Conservation (phyloP, 2,113 vertebrate species). For the Hippotragus niger region DNA sequence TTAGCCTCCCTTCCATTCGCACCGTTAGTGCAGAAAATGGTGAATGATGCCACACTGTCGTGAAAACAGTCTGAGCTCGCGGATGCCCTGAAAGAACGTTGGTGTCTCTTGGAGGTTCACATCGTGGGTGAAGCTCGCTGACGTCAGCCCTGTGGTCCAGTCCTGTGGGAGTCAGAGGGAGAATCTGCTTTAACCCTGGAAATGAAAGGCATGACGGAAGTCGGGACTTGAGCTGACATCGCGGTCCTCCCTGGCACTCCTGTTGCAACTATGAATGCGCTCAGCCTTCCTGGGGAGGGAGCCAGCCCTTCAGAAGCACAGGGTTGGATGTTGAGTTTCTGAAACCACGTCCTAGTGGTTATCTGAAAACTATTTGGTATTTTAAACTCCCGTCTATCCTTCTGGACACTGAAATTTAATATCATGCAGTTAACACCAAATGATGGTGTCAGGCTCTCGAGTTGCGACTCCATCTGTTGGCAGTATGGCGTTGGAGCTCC, state of each 20-base stretch:
- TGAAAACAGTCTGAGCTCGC: background rate
- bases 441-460: background rate
- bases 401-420: background rate
- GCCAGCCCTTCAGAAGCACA: background rate
- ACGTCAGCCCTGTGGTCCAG: fast-evolving
- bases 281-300: fast-evolving
- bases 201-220: fast-evolving
- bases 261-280: fast-evolving
- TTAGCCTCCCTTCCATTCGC: fast-evolving
- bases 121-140: background rate
- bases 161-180: background rate
- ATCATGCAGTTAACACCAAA: background rate
- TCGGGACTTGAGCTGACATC: fast-evolving
- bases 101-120: no score
- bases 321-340: background rate
- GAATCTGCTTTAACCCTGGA: background rate
- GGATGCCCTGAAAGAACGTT: background rate
- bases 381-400: background rate
- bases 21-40: fast-evolving
- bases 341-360: background rate
- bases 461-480: background rate
- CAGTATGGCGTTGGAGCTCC: background rate
- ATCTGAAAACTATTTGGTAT: background rate
- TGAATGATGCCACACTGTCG: fast-evolving
- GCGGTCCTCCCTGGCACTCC: fast-evolving